These are phyloP conservation scores for Clarias pachynema DNA, from an alignment of 2,797 vertebrate species.

Conservation along the genomic window DNA sequence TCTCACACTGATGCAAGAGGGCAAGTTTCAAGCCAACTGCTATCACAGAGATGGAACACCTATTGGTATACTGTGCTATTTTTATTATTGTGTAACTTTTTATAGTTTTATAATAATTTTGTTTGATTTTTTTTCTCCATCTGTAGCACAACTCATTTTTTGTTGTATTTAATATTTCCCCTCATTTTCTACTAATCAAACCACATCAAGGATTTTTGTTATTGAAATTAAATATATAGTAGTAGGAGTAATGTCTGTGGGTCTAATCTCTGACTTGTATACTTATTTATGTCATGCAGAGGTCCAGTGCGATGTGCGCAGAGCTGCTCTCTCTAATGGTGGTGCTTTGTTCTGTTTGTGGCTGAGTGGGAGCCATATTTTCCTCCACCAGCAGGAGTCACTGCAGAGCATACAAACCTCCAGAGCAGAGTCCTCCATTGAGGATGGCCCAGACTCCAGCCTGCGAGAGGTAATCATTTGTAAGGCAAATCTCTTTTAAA, in stretches of 20 bases:
- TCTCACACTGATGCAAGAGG: constrained; percentile 75
- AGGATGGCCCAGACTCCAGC: constrained; percentile 71
- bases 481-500: constrained; percentile 9
- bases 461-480: constrained; percentile 77
- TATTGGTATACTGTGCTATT: constrained; percentile 73
- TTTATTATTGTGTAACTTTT: neutral
- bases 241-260: no score
- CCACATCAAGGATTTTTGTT: neutral
- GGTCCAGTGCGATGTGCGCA: constrained; percentile 82
- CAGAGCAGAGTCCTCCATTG: constrained; percentile 63
- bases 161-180: neutral
- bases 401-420: constrained; percentile 66
- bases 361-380: constrained; percentile 79
- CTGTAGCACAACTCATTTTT: neutral
- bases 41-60: constrained; percentile 86
- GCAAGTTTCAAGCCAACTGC: constrained; percentile 78
- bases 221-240: neutral
- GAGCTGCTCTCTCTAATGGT: constrained; percentile 69
- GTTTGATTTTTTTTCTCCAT: neutral
- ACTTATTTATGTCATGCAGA: constrained; percentile 66
- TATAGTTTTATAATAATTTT: neutral
- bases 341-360: constrained; percentile 83
- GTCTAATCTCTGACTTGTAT: neutral
- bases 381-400: constrained; percentile 72
- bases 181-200: neutral